Evolutionary conservation across 2,797 vertebrate species (phyloP), one percentile per base, ranked within the genome.

Genomic region (Channa striata): DNA sequence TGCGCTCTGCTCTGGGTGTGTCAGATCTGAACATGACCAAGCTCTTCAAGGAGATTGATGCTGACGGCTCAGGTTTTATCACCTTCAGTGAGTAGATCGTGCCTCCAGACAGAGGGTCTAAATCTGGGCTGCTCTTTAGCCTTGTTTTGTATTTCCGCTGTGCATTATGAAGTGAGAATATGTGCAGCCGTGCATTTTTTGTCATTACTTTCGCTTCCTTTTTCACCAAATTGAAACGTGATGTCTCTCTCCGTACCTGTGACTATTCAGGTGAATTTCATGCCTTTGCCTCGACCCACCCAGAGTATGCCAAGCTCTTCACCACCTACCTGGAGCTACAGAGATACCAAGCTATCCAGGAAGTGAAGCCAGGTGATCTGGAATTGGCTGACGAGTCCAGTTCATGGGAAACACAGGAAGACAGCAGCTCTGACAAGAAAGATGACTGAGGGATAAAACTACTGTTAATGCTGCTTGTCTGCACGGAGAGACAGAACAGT

Each of bases 301-400:
- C 98, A 0, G 96, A 96, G 82, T 99, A 99, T 8, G 97, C 96
- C 69, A 97, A 97, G 77, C 92, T 99, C 54, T 99, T 99, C 83
- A 98, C 97, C 44, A 97, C 97, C 0, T 99, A 99, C 84, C 86
- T 99, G 56, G 97, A 99, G 57, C 95, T 99, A 1, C 98, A 99
- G 92, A 92, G 96, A 1, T 94, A 95, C 88, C 96, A 98, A 50
- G 91, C 94, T 1, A 93, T 93, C 37, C 90, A 95, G 54, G 94
- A 93, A 37, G 84, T 87, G 0, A 84, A 63, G 1, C 84, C 77
- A 0, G 86, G 84, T 1, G 74, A 86, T 4, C 30, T 81, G 46
- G 85, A 91, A 13, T 59, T 88, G 57, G 34, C 84, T 71, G 88
- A 90, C 73, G 88, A 82, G 40, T 59, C 67, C 54, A 37, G 51